phyloP scores from a whole-genome alignment of 2,888 invertebrate genomes.

The Oscheius sp. region DNA sequence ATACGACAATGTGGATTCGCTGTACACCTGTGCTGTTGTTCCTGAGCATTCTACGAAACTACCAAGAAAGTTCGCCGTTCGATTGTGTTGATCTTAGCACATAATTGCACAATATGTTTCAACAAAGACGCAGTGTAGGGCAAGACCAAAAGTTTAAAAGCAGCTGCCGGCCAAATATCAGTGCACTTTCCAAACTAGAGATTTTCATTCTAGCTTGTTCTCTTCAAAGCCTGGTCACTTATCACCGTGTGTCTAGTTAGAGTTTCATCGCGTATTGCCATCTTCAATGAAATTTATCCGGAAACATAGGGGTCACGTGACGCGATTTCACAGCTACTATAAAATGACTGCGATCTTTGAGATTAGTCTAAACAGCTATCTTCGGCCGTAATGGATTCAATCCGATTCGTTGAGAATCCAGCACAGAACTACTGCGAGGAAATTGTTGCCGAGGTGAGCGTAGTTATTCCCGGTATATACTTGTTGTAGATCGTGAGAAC shows the following conservation, averaged over 20 bases:
- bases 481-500: slow-evolving; percentile 19
- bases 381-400: not conserved
- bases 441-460: slow-evolving; percentile 20
- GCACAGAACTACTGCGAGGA: slow-evolving; percentile 4
- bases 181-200: not conserved
- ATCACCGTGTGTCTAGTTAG: too few relatives aligned
- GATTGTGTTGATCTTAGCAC: slow-evolving; percentile 14
- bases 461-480: not conserved
- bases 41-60: not conserved
- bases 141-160: slow-evolving; percentile 15
- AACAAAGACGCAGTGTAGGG: not conserved
- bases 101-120: slow-evolving; percentile 9
- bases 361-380: not conserved
- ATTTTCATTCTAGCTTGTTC: not conserved
- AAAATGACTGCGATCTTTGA: not conserved
- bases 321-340: not conserved
- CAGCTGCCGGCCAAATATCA: slow-evolving; percentile 1
- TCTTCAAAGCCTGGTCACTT: not conserved
- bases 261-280: not conserved
- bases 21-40: not conserved
- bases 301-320: not conserved
- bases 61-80: slow-evolving; percentile 20
- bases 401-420: slow-evolving; percentile 20
- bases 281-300: not conserved
- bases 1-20: slow-evolving; percentile 6